Percentiles rank a stretch among this genome's conserved stretches.
phyloP scores from a whole-genome alignment of 2,113 vertebrate genomes.

The Eulemur macaco region DNA sequence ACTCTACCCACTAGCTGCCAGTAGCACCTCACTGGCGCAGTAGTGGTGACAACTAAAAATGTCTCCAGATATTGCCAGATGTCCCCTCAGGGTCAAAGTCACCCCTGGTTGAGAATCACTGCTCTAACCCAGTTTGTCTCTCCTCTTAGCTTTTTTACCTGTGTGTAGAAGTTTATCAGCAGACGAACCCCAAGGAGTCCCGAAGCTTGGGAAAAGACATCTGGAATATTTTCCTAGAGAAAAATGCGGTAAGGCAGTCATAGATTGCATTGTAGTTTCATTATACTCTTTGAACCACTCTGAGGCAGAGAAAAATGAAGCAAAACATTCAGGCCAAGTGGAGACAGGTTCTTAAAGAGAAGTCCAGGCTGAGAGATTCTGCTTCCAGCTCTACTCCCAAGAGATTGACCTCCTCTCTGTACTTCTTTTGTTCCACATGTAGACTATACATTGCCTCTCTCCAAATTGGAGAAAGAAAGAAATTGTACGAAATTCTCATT shows the following conservation, averaged over 20 bases:
- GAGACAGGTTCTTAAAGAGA: neutral
- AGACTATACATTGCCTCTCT: neutral
- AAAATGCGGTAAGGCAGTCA: conserved; percentile 87
- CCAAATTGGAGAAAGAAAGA: neutral
- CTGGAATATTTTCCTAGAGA: conserved; percentile 93
- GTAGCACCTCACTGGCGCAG: neutral
- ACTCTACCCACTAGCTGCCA: neutral
- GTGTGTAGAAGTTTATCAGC: conserved; percentile 92
- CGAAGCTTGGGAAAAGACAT: conserved; percentile 90
- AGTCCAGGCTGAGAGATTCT: neutral
- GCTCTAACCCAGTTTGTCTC: neutral
- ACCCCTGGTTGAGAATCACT: neutral
- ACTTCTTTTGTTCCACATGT: neutral
- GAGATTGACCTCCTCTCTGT: neutral
- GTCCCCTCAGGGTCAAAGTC: neutral
- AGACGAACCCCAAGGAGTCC: conserved; percentile 89
- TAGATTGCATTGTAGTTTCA: neutral
- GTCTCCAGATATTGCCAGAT: neutral
- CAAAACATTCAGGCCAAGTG: neutral
- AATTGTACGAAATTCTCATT: neutral
- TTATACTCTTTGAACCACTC: neutral
- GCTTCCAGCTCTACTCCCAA: neutral
- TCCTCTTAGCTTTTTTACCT: conserved; percentile 91
- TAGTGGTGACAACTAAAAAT: neutral
- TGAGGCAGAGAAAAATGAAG: neutral